Evolutionary conservation across 92 coral and sea anemone species (phyloP).

Genomic region (Porites rus): DNA sequence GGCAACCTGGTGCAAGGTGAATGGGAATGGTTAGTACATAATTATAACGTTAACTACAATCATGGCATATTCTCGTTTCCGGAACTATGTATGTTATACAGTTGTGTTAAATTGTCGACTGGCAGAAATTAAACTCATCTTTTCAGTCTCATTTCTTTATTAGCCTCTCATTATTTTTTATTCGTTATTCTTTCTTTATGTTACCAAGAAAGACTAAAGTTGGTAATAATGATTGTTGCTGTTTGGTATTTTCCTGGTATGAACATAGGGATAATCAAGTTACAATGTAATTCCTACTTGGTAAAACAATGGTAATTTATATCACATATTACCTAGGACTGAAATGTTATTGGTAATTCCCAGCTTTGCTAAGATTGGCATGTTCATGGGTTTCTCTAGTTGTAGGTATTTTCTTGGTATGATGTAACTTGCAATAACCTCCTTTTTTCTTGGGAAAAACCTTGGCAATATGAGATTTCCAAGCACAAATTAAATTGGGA

Average conservation of each 20-base stretch:
- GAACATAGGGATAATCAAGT: too few relatives aligned
- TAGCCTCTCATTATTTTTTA: slow-evolving; percentile 4
- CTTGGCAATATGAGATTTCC: background rate
- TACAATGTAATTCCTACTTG: too few relatives aligned
- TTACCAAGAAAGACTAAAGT: background rate
- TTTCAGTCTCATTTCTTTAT: slow-evolving; percentile 17
- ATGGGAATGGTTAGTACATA: background rate
- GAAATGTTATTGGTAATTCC: too few relatives aligned
- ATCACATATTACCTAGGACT: too few relatives aligned
- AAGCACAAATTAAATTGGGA: background rate
- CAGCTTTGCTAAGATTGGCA: too few relatives aligned
- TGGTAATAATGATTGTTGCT: slow-evolving; percentile 3
- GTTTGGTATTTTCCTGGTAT: too few relatives aligned
- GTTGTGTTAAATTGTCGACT: slow-evolving; percentile 6
- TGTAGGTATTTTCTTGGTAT: slow-evolving; percentile 14
- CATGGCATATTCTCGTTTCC: background rate
- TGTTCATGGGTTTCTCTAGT: background rate
- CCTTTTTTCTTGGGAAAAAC: background rate
- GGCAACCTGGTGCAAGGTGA: slow-evolving; percentile 1
- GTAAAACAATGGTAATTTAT: too few relatives aligned
- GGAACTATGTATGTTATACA: background rate
- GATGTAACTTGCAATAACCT: background rate
- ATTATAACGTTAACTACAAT: background rate
- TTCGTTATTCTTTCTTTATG: background rate
- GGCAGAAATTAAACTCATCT: slow-evolving; percentile 17